Base-by-base conservation (phyloP, 30 jellyfish, hydroid and myxozoan species). In the Sanderia malayensis region DNA sequence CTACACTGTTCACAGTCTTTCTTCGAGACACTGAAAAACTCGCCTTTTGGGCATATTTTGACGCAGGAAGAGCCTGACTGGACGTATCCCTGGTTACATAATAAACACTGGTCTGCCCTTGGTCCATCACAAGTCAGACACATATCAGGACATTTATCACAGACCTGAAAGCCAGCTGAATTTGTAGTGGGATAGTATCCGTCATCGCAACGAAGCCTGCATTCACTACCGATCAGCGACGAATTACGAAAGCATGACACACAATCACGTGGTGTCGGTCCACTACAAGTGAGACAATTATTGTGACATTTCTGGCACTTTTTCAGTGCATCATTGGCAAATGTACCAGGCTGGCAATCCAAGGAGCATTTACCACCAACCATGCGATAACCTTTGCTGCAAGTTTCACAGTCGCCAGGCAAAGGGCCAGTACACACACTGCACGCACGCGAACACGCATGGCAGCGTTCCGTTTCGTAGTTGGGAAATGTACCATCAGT, bases 71-170 rank as follows among this genome's bases (percentile, higher is more conserved):
- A 46, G 41, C 77, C 59, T 25, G 31, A 37, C 66, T 83, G 67
- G 4, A 21, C 25, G 22, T 61, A 59, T 60, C 77, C 82, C 9
- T 63, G 55, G 0, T 45, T 67, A 27, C 98, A 90, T 0, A 94
- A 83, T 17, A 75, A 60, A 34, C 98, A 90, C 19, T 83, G 69
- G 31, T 66, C 22, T 0, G 31, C 23, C 18, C 67, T 47, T 30
- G 95, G 89, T 17, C 89, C 93, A 53, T 20, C 30, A 52, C 96
- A 87, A 2, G 92, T 70, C 41, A 8, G 34, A 64, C 96, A 87
- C 9, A 25, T 29, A 1, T 64, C 72, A 67, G 69, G 81, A 63
- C 96, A 87, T 57, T 68, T 49, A 6, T 63, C 30, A 62, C 96
- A 87, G 0, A 71, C 66, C 18, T n/a, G 47, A 17, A 53, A 32